Evolutionary conservation across 2,113 vertebrate genomes (phyloP).

Genomic region (Jaculus jaculus): DNA sequence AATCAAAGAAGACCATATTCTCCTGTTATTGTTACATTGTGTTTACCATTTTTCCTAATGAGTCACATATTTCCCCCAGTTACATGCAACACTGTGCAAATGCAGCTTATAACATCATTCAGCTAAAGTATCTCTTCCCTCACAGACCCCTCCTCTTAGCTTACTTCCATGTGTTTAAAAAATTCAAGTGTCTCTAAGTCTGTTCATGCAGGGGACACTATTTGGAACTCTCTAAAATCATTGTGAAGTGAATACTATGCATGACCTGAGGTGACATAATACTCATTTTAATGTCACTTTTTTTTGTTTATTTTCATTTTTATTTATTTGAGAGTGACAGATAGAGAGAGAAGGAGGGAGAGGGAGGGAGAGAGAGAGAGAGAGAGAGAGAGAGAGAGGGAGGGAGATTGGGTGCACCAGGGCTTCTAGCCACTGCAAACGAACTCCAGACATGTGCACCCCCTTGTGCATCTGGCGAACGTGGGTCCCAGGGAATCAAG

Average conservation of each 20-base stretch:
- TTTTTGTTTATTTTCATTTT: too few species aligned
- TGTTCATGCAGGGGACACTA: neutral
- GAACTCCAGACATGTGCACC: too few species aligned
- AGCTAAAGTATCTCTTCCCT: neutral
- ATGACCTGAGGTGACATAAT: neutral
- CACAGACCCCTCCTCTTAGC: neutral
- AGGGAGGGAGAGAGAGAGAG: too few species aligned
- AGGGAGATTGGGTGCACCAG: too few species aligned
- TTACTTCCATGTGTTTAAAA: neutral
- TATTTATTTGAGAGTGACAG: too few species aligned
- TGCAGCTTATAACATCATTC: neutral
- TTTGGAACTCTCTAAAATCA: neutral
- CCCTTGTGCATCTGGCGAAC: too few species aligned
- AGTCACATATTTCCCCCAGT: neutral
- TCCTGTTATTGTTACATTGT: neutral
- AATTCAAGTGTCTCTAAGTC: neutral
- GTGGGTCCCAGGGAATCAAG: too few species aligned
- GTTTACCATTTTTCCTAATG: neutral
- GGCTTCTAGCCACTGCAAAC: too few species aligned
- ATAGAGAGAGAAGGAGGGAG: too few species aligned
- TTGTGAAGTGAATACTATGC: neutral
- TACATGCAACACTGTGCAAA: neutral
- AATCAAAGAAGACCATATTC: neutral
- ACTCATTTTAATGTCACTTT: neutral
- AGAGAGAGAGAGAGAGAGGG: too few species aligned